These are phyloP conservation scores for Tetragonisca angustula DNA, from an alignment of 2,888 invertebrate genomes.

Conservation along the genomic window DNA sequence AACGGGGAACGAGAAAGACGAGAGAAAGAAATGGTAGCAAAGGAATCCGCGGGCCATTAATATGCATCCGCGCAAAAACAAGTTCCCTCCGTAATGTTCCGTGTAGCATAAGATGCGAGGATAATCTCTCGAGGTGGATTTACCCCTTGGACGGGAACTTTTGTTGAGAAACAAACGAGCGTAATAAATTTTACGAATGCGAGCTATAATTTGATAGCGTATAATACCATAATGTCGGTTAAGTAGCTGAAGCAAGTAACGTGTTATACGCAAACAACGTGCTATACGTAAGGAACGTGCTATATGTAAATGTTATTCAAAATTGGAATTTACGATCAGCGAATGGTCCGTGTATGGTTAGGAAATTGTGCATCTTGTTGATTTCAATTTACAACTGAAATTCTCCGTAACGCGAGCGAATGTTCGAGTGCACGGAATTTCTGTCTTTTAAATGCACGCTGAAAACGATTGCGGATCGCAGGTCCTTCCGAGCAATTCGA, in stretches of 20 bases:
- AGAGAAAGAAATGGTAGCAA: neutral
- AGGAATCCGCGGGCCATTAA: conserved; percentile 12
- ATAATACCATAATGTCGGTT: conserved; percentile 47
- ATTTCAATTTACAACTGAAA: conserved; percentile 38
- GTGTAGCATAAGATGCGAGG: neutral
- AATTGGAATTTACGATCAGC: conserved; percentile 36
- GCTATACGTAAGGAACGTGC: too few relatives aligned
- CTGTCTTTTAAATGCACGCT: neutral
- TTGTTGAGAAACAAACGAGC: conserved; percentile 41
- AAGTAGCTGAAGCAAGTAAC: conserved; percentile 36
- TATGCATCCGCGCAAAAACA: conserved; percentile 29
- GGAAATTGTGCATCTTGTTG: conserved; percentile 1
- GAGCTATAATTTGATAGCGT: conserved; percentile 34
- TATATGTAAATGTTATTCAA: conserved; percentile 17
- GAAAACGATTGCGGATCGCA: neutral
- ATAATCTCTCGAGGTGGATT: conserved; percentile 34
- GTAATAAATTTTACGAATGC: conserved; percentile 41
- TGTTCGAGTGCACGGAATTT: conserved; percentile 4
- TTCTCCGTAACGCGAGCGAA: neutral
- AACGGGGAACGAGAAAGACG: neutral
- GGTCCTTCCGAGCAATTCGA: neutral
- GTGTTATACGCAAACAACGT: neutral
- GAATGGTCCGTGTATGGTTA: conserved; percentile 3
- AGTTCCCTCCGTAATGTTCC: conserved; percentile 11
- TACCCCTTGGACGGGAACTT: conserved; percentile 33